Evolutionary conservation across 1,140 invertebrate species (phyloP).

Genomic region (Macrotrachela quadricornifera): DNA sequence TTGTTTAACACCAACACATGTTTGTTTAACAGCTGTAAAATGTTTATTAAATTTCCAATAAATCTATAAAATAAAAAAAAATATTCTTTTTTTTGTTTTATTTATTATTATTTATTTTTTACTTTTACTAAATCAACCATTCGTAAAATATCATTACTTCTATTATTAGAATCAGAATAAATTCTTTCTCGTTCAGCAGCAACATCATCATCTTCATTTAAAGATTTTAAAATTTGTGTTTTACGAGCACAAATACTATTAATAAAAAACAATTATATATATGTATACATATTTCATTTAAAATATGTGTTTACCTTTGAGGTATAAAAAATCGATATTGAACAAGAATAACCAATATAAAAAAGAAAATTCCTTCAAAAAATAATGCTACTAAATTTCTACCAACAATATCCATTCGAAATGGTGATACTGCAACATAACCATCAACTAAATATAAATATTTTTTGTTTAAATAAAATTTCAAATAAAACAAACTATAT

Average conservation of each 20-base stretch:
- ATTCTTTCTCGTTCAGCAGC: neutral
- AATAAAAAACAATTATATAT: neutral
- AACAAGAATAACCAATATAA: conserved; percentile 33
- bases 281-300: too few species aligned
- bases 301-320: too few species aligned
- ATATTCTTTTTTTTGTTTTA: neutral
- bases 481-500: too few species aligned
- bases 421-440: conserved; percentile 13
- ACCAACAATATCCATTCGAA: conserved; percentile 38
- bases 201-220: conserved; percentile 13
- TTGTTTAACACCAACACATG: conserved; percentile 41
- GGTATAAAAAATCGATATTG: conserved; percentile 35
- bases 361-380: conserved; percentile 35
- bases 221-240: neutral
- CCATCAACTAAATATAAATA: too few species aligned
- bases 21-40: conserved; percentile 12
- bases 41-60: conserved; percentile 3
- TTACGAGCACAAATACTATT: neutral
- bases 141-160: neutral
- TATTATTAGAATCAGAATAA: neutral
- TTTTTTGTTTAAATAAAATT: too few species aligned
- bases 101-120: neutral
- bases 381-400: conserved; percentile 36
- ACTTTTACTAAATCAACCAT: neutral
- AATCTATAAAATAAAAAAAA: too few species aligned